A percentile compares a stretch with the other conserved stretches of the same genome.
phyloP scores from a whole-genome alignment of 2,797 vertebrate species.

The Cirrhinus molitorella region DNA sequence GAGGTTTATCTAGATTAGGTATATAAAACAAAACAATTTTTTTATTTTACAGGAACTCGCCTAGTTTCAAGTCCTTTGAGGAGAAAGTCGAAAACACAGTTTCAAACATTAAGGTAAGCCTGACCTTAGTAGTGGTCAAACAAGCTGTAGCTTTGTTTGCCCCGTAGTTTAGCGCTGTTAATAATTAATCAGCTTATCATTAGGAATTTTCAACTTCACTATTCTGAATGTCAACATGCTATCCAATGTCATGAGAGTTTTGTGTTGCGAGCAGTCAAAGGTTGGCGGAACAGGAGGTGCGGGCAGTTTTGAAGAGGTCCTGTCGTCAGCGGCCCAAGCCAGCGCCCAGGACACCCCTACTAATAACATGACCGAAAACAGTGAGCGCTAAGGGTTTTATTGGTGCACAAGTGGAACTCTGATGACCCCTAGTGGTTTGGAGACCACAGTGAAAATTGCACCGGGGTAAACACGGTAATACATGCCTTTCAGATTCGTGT shows the following conservation, averaged over 20 bases:
- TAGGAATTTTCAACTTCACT: slow-evolving; percentile 9
- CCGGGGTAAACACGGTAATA: background rate
- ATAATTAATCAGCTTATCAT: slow-evolving; percentile 47
- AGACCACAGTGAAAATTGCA: background rate
- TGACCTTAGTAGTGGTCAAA: slow-evolving; percentile 11
- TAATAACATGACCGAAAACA: slow-evolving; percentile 74
- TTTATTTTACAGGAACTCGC: slow-evolving; percentile 87
- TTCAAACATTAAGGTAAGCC: slow-evolving; percentile 92
- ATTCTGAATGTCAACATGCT: slow-evolving; percentile 13
- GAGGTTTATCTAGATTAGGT: background rate
- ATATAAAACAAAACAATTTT: slow-evolving; percentile 19
- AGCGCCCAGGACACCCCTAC: slow-evolving; percentile 86
- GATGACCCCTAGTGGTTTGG: slow-evolving; percentile 46
- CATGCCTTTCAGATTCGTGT: slow-evolving; percentile 4
- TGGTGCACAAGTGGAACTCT: slow-evolving; percentile 41
- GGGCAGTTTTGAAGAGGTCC: slow-evolving; percentile 95
- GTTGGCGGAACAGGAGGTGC: slow-evolving; percentile 81
- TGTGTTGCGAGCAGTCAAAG: slow-evolving; percentile 83
- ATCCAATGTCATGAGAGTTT: background rate
- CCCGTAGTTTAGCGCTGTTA: slow-evolving; percentile 24
- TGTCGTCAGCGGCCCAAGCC: slow-evolving; percentile 91
- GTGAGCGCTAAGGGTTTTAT: slow-evolving; percentile 75
- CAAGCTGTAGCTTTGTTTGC: background rate
- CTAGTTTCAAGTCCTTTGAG: slow-evolving; percentile 97
- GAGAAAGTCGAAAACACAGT: slow-evolving; percentile 97